phyloP scores from a whole-genome alignment of 2,113 vertebrate species.

The Ophthalmolycus amberensis region DNA sequence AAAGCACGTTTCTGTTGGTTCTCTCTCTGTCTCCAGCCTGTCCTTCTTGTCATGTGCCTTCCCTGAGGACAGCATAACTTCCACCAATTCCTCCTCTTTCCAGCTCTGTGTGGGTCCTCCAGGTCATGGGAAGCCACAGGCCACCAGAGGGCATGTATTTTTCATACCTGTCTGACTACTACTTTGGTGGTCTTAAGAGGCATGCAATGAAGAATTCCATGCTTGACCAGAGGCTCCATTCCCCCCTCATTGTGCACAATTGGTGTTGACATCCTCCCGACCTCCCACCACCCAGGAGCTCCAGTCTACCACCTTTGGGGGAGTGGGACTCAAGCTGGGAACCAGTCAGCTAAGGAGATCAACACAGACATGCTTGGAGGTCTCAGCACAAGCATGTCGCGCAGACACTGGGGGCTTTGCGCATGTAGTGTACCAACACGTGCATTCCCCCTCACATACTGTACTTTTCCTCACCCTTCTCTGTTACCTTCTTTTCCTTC shows the following conservation, averaged over 20 bases:
- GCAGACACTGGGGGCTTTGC: not conserved
- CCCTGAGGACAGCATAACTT: constrained; percentile 28
- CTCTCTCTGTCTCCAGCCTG: not conserved
- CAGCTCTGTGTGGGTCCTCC: constrained; percentile 13
- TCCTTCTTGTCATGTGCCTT: not conserved
- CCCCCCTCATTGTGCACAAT: constrained; percentile 30
- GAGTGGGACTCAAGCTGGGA: constrained; percentile 12
- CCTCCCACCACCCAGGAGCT: constrained; percentile 28
- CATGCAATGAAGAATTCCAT: constrained; percentile 45
- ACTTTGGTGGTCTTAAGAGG: constrained; percentile 54
- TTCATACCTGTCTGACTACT: constrained; percentile 64
- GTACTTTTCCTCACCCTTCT: not conserved
- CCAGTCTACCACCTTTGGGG: constrained; percentile 31
- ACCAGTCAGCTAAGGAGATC: constrained; percentile 12
- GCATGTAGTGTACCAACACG: not conserved
- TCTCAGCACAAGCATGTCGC: constrained; percentile 14
- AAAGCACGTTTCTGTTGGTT: constrained; percentile 32
- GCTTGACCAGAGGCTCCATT: constrained; percentile 66
- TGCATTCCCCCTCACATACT: not conserved
- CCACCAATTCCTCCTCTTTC: constrained; percentile 11
- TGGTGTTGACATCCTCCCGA: constrained; percentile 29
- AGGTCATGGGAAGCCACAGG: constrained; percentile 33
- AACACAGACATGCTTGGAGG: constrained; percentile 12
- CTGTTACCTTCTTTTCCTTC: not conserved
- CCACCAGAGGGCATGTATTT: constrained; percentile 50